A percentile compares a stretch with the other conserved stretches of the same genome.
These are phyloP conservation scores for Chloroclysta siterata DNA, from an alignment of 2,888 invertebrate species.

Conservation along the genomic window DNA sequence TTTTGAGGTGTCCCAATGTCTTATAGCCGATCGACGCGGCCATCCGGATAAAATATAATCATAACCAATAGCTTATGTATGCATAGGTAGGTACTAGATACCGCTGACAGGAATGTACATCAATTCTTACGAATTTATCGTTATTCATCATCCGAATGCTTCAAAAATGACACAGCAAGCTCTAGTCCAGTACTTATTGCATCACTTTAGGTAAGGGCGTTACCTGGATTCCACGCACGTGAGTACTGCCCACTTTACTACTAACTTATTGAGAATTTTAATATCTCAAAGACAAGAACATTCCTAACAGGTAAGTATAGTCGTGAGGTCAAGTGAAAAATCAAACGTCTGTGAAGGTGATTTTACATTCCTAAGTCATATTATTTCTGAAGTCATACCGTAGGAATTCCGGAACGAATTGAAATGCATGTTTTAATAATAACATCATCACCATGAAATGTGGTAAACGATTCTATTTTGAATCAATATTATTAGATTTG, in stretches of 20 bases:
- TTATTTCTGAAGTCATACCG: constrained; percentile 56
- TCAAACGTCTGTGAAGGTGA: constrained; percentile 59
- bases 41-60: constrained; percentile 46
- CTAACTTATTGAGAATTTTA: constrained; percentile 61
- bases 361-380: constrained; percentile 64
- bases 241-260: constrained; percentile 48
- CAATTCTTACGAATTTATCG: not conserved
- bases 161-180: constrained; percentile 45
- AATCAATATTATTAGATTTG: not conserved
- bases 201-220: constrained; percentile 53
- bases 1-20: constrained; percentile 62
- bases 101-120: not conserved
- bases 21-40: constrained; percentile 44
- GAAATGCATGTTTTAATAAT: constrained; percentile 40
- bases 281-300: constrained; percentile 56
- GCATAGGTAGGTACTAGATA: not conserved
- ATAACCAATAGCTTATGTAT: not conserved
- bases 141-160: constrained; percentile 10
- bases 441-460: constrained; percentile 18
- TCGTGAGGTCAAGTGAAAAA: constrained; percentile 64
- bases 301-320: constrained; percentile 55
- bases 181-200: constrained; percentile 43
- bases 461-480: not conserved
- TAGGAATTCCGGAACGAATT: constrained; percentile 59
- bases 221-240: constrained; percentile 57